Evolutionary conservation across 2,888 invertebrate species (phyloP).

Genomic region (Caenorhabditis macrosperma): DNA sequence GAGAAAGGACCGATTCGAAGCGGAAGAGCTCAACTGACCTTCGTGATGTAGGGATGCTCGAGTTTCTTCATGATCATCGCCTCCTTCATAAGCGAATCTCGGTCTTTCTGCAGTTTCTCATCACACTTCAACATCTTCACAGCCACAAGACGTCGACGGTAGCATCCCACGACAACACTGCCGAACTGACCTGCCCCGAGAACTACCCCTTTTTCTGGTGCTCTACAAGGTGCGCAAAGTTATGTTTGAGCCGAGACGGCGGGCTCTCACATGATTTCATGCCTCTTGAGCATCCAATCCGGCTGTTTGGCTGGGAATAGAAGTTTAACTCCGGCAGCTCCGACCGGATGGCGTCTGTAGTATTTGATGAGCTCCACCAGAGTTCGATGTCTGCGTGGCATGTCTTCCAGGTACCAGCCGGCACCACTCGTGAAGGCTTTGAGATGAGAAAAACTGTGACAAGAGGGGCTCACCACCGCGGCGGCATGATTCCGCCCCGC

Average conservation of each 20-base stretch:
- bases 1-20: too few species aligned
- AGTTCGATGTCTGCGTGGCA: neutral
- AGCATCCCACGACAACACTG: conserved; percentile 29
- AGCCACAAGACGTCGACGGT: conserved; percentile 30
- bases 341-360: conserved; percentile 11
- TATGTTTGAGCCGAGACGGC: too few species aligned
- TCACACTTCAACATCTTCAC: conserved; percentile 21
- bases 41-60: conserved; percentile 45
- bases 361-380: conserved; percentile 9
- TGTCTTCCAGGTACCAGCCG: conserved; percentile 3
- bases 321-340: neutral
- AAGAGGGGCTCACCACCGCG: too few species aligned
- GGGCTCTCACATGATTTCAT: conserved; percentile 14
- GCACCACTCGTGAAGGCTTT: neutral
- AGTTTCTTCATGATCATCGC: conserved; percentile 37
- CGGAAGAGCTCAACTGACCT: neutral
- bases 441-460: too few species aligned
- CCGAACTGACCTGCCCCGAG: conserved; percentile 47
- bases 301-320: neutral
- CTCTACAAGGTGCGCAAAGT: too few species aligned
- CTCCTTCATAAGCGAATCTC: conserved; percentile 39
- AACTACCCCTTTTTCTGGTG: neutral
- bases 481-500: too few species aligned
- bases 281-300: conserved; percentile 15
- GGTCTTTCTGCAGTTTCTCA: conserved; percentile 8